Percentiles rank a stretch among this genome's conserved stretches.
These are phyloP conservation scores for Agrochola litura DNA, from an alignment of 2,888 invertebrate species.

Conservation along the genomic window DNA sequence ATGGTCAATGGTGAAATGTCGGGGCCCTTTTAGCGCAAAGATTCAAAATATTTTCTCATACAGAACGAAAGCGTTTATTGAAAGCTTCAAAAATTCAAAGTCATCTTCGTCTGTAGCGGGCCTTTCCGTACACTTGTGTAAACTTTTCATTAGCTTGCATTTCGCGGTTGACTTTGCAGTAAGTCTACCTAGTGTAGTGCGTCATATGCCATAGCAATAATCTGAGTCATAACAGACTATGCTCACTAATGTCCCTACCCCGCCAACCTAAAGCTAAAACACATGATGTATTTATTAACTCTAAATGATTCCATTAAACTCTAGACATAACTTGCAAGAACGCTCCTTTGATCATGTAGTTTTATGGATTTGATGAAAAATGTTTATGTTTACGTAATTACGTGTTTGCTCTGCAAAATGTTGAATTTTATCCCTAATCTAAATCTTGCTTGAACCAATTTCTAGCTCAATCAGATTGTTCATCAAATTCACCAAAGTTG, in stretches of 20 bases:
- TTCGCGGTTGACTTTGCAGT: conserved; percentile 42
- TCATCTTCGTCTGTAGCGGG: conserved; percentile 1
- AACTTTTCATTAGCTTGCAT: conserved; percentile 36
- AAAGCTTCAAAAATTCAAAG: not conserved
- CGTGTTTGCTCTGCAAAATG: conserved; percentile 17
- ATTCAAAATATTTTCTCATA: not conserved
- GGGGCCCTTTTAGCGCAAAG: not conserved
- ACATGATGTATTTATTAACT: conserved; percentile 44
- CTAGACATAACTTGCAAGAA: conserved; percentile 18
- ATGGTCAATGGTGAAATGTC: not conserved
- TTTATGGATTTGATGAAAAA: conserved; percentile 49
- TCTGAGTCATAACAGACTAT: conserved; percentile 39
- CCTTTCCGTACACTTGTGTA: conserved; percentile 39
- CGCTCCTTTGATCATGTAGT: conserved; percentile 49
- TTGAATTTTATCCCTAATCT: conserved; percentile 18
- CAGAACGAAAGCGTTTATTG: not conserved
- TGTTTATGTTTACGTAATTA: conserved; percentile 32
- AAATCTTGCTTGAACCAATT: conserved; percentile 5
- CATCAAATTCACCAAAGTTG: not conserved
- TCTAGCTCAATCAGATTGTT: not conserved
- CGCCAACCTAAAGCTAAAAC: conserved; percentile 19
- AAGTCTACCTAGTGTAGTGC: conserved; percentile 8
- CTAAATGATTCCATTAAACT: conserved; percentile 37
- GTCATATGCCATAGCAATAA: conserved; percentile 20
- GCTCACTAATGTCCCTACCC: conserved; percentile 1